phyloP scores from a whole-genome alignment of 2,113 vertebrate species.

The Nansenia antarctica region DNA sequence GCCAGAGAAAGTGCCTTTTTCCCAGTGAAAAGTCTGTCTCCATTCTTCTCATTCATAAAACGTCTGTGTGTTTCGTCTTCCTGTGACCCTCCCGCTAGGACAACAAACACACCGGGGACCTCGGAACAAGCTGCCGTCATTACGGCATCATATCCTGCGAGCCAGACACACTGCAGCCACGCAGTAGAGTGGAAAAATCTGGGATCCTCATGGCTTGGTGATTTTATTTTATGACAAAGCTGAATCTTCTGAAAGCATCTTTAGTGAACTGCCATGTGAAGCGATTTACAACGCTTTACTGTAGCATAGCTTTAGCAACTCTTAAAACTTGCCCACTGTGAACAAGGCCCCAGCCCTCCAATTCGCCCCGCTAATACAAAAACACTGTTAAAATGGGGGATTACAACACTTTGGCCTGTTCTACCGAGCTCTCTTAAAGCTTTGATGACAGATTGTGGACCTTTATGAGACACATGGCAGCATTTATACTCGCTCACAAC shows the following conservation, averaged over 20 bases:
- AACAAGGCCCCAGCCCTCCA: neutral
- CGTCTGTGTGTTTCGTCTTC: neutral
- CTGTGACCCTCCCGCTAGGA: neutral
- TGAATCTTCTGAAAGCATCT: neutral
- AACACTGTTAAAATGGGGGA: slow-evolving; percentile 48
- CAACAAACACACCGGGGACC: neutral
- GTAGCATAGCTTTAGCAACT: neutral
- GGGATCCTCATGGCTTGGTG: neutral
- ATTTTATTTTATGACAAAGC: neutral
- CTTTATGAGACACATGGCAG: slow-evolving; percentile 12
- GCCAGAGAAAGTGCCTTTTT: neutral
- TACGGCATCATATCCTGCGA: neutral
- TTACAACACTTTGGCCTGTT: slow-evolving; percentile 37
- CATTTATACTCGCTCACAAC: slow-evolving; percentile 19
- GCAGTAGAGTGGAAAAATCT: neutral
- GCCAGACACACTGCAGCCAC: neutral
- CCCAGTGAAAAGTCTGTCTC: neutral
- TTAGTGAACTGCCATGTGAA: neutral
- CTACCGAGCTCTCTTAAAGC: slow-evolving; percentile 18
- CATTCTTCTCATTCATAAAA: neutral
- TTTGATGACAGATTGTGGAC: slow-evolving; percentile 40
- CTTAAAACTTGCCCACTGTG: neutral
- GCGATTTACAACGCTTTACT: neutral
- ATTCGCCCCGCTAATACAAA: slow-evolving; percentile 43
- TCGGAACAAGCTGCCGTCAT: neutral